Base-by-base conservation (phyloP, 2,113 vertebrate species). In the Pseudorectes ferrugineus region DNA sequence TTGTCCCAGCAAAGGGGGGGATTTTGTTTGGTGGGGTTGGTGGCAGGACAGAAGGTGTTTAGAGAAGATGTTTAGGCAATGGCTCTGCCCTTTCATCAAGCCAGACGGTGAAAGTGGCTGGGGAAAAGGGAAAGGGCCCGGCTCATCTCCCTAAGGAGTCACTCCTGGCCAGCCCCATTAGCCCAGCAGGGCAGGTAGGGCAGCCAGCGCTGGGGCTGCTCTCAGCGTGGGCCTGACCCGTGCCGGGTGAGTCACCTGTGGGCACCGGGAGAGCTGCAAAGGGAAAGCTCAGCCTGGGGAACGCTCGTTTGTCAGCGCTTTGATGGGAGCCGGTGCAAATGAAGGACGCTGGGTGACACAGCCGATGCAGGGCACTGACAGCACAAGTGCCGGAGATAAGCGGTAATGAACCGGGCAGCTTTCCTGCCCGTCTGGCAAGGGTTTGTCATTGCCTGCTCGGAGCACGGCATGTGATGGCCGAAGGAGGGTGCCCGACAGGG, bases 41-140 rank as follows among this genome's bases (percentile, higher is more conserved):
- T 28, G 67, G 33, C 70, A 36, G 26, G 28, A 48, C 57, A 58
- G 14, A 35, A 35, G 57, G n/a, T 36, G n/a, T 12, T 58, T 17
- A 36, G 6, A 31, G 63, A n/a, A 49, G 38, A 11, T 11, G 6
- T 4, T 74, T 7, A 42, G 42, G 51, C 15, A 10, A 9, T 4
- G 17, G 23, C 49, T 89, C 43, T 89, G 80, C 63, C 63, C 51
- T 91, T 83, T 73, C 79, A 62, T 77, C 61, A 19, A 21, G 84
- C 58, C 89, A 83, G 76, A 62, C 38, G 43, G 80, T n/a, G 80
- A 89, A 92, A 94, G 93, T 49, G 76, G 59, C 52, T 61, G 67
- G 48, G 68, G 22, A 23, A 57, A 86, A 92, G 76, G 72, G 79
- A 86, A 65, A 74, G 63, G 66, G 68, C 66, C 14, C 5, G 4